Percentiles rank a stretch among this genome's conserved stretches.
phyloP scores from a whole-genome alignment of 2,113 vertebrate species.

The Eurypyga helias region DNA sequence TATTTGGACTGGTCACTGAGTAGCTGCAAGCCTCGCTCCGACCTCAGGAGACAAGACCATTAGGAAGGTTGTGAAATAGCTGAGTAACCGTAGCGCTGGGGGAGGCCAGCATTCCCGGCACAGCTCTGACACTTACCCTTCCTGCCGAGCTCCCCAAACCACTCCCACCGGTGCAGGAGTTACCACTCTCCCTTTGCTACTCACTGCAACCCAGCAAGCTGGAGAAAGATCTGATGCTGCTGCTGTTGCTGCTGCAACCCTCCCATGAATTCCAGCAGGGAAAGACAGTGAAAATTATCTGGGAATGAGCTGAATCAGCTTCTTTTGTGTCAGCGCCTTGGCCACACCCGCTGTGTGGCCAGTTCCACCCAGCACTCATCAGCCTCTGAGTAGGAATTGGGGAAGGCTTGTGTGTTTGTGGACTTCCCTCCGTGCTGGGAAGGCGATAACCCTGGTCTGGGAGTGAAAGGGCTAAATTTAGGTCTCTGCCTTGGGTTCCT shows the following conservation, averaged over 20 bases:
- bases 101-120: not conserved
- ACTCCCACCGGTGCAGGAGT: not conserved
- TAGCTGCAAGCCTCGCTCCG: not conserved
- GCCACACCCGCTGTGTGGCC: conserved; percentile 27
- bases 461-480: not conserved
- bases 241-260: not conserved
- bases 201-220: not conserved
- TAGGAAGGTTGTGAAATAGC: not conserved
- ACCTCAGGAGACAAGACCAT: not conserved
- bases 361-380: conserved; percentile 48
- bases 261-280: conserved; percentile 54
- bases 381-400: conserved; percentile 4
- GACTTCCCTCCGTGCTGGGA: not conserved
- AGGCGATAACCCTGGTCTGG: accelerated
- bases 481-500: not conserved
- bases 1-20: not conserved
- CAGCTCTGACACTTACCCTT: not conserved
- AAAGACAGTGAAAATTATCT: conserved; percentile 66
- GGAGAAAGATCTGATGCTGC: conserved; percentile 41
- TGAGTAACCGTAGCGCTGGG: not conserved
- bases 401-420: not conserved
- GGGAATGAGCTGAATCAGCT: conserved; percentile 67
- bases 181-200: not conserved
- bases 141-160: conserved; percentile 26
- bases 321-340: not conserved